These are phyloP conservation scores for Drosophila kikkawai DNA, from an alignment of 1,140 invertebrate genomes.

Conservation along the genomic window DNA sequence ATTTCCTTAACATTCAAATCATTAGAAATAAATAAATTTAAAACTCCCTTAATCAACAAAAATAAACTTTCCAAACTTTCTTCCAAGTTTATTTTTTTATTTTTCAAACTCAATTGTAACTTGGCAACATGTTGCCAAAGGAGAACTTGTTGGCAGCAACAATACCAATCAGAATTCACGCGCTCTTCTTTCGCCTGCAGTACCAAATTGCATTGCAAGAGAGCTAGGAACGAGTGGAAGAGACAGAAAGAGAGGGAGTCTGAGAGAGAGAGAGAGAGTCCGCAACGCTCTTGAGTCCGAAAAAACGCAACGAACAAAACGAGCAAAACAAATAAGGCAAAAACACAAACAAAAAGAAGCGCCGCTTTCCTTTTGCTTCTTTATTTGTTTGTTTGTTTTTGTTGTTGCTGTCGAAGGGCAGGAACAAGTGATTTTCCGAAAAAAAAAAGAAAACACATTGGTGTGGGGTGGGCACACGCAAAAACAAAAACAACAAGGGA, in stretches of 20 bases:
- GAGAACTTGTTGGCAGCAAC: conserved; percentile 25
- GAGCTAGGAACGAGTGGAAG: background rate
- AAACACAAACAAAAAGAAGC: conserved; percentile 63
- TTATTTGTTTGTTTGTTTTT: conserved; percentile 40
- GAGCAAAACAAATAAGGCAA: conserved; percentile 82
- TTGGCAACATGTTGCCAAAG: conserved; percentile 68
- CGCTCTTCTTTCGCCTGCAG: conserved; percentile 19
- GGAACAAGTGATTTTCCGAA: conserved; percentile 15
- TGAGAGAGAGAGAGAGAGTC: background rate
- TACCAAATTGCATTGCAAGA: conserved; percentile 30
- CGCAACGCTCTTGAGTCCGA: conserved; percentile 36
- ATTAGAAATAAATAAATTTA: background rate
- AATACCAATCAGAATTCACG: conserved; percentile 14
- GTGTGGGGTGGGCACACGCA: conserved; percentile 1
- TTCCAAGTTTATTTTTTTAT: background rate
- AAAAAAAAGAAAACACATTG: background rate
- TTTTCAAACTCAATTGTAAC: conserved; percentile 1
- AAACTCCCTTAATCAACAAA: background rate
- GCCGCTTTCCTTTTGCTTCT: conserved; percentile 25
- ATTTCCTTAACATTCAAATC: too few relatives aligned
- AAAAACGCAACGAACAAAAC: conserved; percentile 84
- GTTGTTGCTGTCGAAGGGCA: conserved; percentile 46
- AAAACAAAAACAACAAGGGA: conserved; percentile 40
- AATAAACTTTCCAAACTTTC: conserved; percentile 12
- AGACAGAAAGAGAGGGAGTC: background rate